Evolutionary conservation across 2,888 invertebrate species (phyloP), one percentile per base, ranked within the genome.

Genomic region (Phania funesta): DNA sequence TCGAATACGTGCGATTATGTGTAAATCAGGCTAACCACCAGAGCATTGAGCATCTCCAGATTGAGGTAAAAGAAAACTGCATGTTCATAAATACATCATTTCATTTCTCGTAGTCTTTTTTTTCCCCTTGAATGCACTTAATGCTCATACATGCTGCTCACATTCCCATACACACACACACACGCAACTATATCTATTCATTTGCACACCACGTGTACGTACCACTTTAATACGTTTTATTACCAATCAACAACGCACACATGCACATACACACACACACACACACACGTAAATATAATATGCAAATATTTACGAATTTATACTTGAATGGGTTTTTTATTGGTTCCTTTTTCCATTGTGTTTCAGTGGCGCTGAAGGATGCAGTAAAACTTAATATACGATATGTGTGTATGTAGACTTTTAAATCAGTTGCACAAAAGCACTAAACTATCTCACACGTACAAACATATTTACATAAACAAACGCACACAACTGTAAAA

Each of bases 301-400:
- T 41, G n/a, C 5, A n/a, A 24, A 16, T 7, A 24, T 38, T 38
- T 29, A 4, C 38, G 38, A 62, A 62, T 52, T 62, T 44, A 60
- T 44, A 52, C 32, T 50, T 62, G 5, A 38, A 62, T 44, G 20
- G 32, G 52, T 52, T 62, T 41, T 62, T 52, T 16, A 8, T 24
- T 18, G 35, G 6, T 58, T 7, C 16, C 22, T 38, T 13, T 71
- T 26, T 18, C n/a, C 2, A 29, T 32, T 29, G 24, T 7, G 38
- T 56, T 56, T 26, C 56, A 75, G 54, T 56, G 38, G 46, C 35
- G 56, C 46, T 54, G 16, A 20, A 24, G 46, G 24, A 46, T 65
- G 46, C 48, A 65, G 65, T 48, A 46, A 75, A 75, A 56, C 11
- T 48, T 38, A 46, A 29, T 65, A 48, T 65, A 9, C n/a, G n/a